Conservation (phyloP, 2,888 invertebrate genomes). For the Tachina lurida region DNA sequence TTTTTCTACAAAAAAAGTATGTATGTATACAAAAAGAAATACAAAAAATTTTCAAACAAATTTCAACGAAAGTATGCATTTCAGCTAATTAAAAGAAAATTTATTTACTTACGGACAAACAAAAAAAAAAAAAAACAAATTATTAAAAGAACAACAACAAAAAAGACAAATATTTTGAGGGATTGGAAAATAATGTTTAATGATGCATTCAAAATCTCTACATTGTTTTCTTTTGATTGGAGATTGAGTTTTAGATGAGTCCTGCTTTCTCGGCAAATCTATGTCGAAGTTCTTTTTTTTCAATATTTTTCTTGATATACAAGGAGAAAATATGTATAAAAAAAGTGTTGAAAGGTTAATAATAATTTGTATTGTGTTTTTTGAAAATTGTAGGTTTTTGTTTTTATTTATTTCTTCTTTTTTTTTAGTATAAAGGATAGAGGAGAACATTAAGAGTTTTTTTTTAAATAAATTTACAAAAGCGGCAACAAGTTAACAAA, state of each 20-base stretch:
- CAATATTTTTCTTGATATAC: constrained; percentile 43
- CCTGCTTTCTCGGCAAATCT: constrained; percentile 82
- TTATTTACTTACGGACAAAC: constrained; percentile 14
- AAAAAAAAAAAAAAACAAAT: constrained; percentile 28
- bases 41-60: constrained; percentile 22
- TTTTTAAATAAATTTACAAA: constrained; percentile 62
- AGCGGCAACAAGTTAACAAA: constrained; percentile 64
- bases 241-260: constrained; percentile 74
- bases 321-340: constrained; percentile 55
- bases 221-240: constrained; percentile 45
- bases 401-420: neutral
- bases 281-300: constrained; percentile 55
- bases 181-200: constrained; percentile 70
- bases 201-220: constrained; percentile 69
- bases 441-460: constrained; percentile 57
- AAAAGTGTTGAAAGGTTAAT: constrained; percentile 46
- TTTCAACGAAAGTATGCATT: constrained; percentile 55
- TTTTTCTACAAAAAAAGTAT: constrained; percentile 47
- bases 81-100: constrained; percentile 60
- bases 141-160: too few relatives aligned
- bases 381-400: constrained; percentile 28
- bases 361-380: constrained; percentile 60
- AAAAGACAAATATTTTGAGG: constrained; percentile 55
- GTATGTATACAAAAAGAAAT: constrained; percentile 34
- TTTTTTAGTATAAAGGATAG: constrained; percentile 55